Percentiles rank a stretch among this genome's conserved stretches.
These are phyloP conservation scores for Otis tarda DNA, from an alignment of 2,113 vertebrate genomes.

Conservation along the genomic window DNA sequence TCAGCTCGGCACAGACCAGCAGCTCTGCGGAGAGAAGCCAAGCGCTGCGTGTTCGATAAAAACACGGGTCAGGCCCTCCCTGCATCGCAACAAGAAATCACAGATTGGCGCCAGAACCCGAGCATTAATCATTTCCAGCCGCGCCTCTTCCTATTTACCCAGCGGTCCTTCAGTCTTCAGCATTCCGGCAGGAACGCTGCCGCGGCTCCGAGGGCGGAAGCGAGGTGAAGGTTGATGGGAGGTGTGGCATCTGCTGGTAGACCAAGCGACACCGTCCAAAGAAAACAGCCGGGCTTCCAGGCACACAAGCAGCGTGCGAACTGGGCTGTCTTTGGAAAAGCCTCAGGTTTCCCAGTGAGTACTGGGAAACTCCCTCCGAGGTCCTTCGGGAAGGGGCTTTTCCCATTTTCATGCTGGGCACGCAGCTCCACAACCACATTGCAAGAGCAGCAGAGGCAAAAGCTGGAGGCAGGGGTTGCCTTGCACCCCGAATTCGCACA, in stretches of 20 bases:
- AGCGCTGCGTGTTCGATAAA: neutral
- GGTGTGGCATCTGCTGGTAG: neutral
- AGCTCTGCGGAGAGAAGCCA: neutral
- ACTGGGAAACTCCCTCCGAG: neutral
- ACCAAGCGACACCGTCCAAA: neutral
- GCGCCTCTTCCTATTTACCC: neutral
- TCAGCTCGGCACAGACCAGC: neutral
- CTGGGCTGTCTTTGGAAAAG: neutral
- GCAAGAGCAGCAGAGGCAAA: neutral
- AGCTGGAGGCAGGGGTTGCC: neutral
- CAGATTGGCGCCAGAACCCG: neutral
- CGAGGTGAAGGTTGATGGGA: neutral
- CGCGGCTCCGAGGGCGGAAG: neutral
- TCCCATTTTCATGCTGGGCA: neutral
- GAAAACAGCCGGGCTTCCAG: neutral
- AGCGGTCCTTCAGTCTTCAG: neutral
- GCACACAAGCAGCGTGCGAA: neutral
- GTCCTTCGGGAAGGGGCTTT: neutral
- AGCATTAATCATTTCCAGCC: neutral
- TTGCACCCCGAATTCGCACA: neutral
- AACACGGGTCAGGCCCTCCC: neutral
- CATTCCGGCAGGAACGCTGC: neutral
- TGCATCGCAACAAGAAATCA: neutral
- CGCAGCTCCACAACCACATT: neutral
- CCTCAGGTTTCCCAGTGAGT: neutral